Base-by-base conservation (phyloP, 2,888 invertebrate species). In the Cheilosia variabilis region DNA sequence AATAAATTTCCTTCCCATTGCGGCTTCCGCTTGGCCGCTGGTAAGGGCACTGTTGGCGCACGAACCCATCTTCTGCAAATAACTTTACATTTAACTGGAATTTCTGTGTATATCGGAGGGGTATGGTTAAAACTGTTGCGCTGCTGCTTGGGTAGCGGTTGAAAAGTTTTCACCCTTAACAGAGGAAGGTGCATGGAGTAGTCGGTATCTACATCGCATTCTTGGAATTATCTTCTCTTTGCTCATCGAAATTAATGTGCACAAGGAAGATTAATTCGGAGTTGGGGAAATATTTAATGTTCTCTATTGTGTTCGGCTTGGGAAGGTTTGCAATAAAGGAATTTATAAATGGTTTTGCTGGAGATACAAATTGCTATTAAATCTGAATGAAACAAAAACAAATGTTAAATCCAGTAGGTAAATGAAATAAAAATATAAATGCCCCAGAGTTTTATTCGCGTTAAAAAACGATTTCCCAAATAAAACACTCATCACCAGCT, bases 1-100 rank as follows among this genome's bases (percentile, higher is more conserved):
- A 69, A 83, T 83, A 83, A 83, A 79, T 79, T 73, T 63, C 73
- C 83, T 73, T 83, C 83, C 73, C 57, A 79, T 79, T 52, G 83
- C 57, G 69, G 83, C 63, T 73, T 62, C 62, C 68, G 58, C 43
- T 22, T 22, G 41, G 47, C 6, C 31, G 19, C 17, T n/a, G 58
- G 27, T 52, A 58, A 52, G 9, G 31, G 41, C 41, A 41, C 41
- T 9, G 52, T 71, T 63, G 65, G 65, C 58, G 52, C 55, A 68
- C 45, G 62, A 68, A 73, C 47, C 45, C 24, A 17, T 43, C 50
- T 60, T 31, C 43, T 65, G 62, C 77, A 77, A 82, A 71, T 82
- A 76, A 78, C 62, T 83, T 62, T 73, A 37, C 31, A 60, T 66
- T 71, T 62, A 73, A 58, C 52, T 71, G 55, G 17, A 31, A 60